Conservation (phyloP, 92 coral and sea anemone genomes). For the Phenganax marumi region DNA sequence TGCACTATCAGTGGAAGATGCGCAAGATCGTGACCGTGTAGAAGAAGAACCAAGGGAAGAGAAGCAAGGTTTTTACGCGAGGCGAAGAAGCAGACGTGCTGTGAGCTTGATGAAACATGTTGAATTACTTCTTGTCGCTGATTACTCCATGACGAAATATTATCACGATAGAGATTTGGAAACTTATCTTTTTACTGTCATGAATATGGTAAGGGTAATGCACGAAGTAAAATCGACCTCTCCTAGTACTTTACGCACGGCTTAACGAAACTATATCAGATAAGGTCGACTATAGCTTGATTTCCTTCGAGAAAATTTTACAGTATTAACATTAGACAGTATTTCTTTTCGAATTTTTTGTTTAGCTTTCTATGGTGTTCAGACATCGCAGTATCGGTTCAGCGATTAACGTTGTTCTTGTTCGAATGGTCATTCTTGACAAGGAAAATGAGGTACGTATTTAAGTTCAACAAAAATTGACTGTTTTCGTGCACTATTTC, state of each 20-base stretch:
- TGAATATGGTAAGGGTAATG: constrained; percentile 75
- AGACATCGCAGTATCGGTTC: constrained; percentile 90
- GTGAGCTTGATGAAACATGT: constrained; percentile 86
- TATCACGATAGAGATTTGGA: constrained; percentile 70
- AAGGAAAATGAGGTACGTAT: constrained; percentile 64
- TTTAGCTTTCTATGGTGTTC: constrained; percentile 75
- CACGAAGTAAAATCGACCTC: too few relatives aligned
- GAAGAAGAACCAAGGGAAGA: constrained; percentile 17
- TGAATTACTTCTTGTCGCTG: constrained; percentile 89
- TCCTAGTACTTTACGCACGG: too few relatives aligned
- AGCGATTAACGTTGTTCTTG: constrained; percentile 85
- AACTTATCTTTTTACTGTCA: constrained; percentile 79
- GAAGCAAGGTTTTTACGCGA: constrained; percentile 52
- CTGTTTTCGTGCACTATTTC: too few relatives aligned
- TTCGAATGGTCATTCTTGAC: constrained; percentile 73
- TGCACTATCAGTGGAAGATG: constrained; percentile 28
- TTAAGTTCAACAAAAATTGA: too few relatives aligned
- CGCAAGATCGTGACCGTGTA: neutral
- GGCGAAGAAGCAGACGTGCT: constrained; percentile 66
- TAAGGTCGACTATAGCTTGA: too few relatives aligned
- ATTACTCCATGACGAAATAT: constrained; percentile 78
- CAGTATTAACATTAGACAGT: too few relatives aligned
- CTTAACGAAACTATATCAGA: too few relatives aligned
- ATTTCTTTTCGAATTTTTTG: neutral
- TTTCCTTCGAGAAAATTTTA: too few relatives aligned